These are phyloP conservation scores for Chinchilla lanigera DNA, from an alignment of 2,113 vertebrate species.

Conservation along the genomic window DNA sequence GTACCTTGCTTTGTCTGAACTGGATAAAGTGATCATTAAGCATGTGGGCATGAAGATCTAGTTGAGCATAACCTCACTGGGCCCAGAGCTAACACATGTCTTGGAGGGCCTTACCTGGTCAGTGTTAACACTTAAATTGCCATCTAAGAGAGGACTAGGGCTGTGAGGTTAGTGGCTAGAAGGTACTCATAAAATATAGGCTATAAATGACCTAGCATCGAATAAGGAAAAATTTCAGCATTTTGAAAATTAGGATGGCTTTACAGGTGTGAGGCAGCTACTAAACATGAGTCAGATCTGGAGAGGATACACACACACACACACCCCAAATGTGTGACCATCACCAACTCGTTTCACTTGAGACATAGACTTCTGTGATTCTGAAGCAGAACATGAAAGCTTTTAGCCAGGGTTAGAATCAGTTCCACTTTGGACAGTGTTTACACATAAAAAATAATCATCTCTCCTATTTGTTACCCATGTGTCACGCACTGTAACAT, in stretches of 20 bases:
- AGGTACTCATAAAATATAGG: background rate
- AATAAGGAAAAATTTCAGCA: background rate
- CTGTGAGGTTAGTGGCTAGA: background rate
- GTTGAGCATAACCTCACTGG: background rate
- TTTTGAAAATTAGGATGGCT: background rate
- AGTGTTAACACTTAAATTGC: background rate
- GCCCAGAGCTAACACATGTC: background rate
- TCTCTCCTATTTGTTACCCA: background rate
- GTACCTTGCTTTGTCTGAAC: background rate
- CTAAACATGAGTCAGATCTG: background rate
- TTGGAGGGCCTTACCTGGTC: background rate
- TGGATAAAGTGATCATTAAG: background rate
- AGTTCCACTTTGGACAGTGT: background rate
- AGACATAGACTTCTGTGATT: background rate
- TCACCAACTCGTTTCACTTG: background rate
- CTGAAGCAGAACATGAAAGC: background rate
- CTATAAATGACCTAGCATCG: background rate
- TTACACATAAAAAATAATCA: background rate
- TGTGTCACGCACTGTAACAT: background rate
- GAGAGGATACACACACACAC: background rate
- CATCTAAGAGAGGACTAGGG: background rate
- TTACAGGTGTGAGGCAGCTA: background rate
- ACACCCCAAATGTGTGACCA: background rate
- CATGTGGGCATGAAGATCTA: background rate
- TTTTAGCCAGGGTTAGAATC: background rate